phyloP scores from a whole-genome alignment of 1,140 invertebrate genomes.

The Cyphomyrmex costatus region DNA sequence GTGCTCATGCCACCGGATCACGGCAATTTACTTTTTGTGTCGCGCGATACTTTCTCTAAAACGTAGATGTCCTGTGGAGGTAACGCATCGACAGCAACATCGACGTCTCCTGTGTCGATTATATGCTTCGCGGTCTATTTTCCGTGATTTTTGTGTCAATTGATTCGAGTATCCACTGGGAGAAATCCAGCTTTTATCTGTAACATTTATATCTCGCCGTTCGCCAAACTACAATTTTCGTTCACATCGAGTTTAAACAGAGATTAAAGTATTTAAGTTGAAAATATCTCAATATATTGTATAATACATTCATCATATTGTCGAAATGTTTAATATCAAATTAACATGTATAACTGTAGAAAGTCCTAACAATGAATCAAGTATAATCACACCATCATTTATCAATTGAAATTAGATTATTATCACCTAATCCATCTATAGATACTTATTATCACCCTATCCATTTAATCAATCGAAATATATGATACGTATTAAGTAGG shows the following conservation, averaged over 20 bases:
- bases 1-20: constrained; percentile 49
- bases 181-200: constrained; percentile 18
- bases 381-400: background rate
- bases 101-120: constrained; percentile 62
- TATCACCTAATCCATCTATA: too few relatives aligned
- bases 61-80: constrained; percentile 49
- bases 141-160: constrained; percentile 39
- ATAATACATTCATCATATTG: background rate
- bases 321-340: constrained; percentile 21
- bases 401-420: background rate
- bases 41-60: constrained; percentile 79
- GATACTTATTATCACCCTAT: too few relatives aligned
- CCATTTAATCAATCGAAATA: background rate
- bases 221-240: background rate
- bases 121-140: constrained; percentile 73
- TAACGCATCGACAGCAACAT: constrained; percentile 63
- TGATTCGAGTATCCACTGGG: background rate
- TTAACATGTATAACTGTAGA: background rate
- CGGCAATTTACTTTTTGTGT: constrained; percentile 78
- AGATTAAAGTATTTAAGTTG: background rate
- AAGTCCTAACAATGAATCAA: background rate
- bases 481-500: background rate
- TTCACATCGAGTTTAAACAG: background rate
- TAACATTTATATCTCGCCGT: background rate
- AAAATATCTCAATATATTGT: background rate